phyloP scores from a whole-genome alignment of 2,888 invertebrate genomes.

The Lasioglossum malachurum region DNA sequence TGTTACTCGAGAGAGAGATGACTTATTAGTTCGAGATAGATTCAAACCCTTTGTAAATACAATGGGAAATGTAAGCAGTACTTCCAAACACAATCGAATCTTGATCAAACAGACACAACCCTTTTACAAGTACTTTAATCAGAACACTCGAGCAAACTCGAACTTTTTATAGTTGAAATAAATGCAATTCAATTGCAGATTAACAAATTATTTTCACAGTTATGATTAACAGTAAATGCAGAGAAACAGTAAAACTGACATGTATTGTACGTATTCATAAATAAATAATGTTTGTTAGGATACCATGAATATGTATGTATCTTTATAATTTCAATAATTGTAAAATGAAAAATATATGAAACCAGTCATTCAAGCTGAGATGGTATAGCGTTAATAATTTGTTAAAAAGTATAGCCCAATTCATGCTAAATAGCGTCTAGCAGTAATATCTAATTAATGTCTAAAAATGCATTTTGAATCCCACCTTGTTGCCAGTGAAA shows the following conservation, averaged over 20 bases:
- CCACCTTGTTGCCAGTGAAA: not conserved
- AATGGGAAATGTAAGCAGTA: not conserved
- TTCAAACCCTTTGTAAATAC: not conserved
- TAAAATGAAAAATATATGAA: not conserved
- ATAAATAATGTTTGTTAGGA: not conserved
- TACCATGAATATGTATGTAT: not conserved
- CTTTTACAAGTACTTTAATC: not conserved
- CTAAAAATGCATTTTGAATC: not conserved
- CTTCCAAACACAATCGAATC: not conserved
- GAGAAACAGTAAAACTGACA: not conserved
- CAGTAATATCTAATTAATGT: not conserved
- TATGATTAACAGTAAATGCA: not conserved
- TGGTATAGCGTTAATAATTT: not conserved
- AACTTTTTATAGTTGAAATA: not conserved
- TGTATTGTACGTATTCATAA: not conserved
- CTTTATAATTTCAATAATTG: not conserved
- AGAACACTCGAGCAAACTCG: not conserved
- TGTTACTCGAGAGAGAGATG: not conserved
- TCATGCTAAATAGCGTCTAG: not conserved
- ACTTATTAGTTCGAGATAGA: not conserved
- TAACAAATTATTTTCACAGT: not conserved
- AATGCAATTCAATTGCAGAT: not conserved
- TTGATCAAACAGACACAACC: not conserved
- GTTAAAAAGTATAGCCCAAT: not conserved
- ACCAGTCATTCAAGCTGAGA: not conserved